Conservation (phyloP, 2,888 invertebrate genomes). For the Papilio elwesi region DNA sequence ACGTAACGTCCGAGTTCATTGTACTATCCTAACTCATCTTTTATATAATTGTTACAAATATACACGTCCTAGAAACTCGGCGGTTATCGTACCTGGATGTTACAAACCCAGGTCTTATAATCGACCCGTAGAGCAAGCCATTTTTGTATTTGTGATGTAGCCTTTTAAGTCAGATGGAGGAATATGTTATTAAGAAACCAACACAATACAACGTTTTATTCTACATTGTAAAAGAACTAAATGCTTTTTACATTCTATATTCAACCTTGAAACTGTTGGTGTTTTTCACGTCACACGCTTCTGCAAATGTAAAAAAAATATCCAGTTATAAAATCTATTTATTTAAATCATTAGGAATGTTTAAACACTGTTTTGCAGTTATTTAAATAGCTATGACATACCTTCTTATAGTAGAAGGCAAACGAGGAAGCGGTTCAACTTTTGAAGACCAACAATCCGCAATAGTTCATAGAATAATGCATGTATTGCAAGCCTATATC, state of each 20-base stretch:
- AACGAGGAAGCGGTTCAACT: background rate
- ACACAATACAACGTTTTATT: background rate
- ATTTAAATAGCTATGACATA: background rate
- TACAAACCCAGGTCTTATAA: too few relatives aligned
- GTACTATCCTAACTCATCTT: background rate
- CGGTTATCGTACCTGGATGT: too few relatives aligned
- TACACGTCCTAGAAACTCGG: too few relatives aligned
- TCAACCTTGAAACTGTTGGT: slow-evolving; percentile 21
- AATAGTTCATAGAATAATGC: background rate
- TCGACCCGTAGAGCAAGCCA: too few relatives aligned
- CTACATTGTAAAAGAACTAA: background rate
- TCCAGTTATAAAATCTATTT: background rate
- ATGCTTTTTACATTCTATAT: slow-evolving; percentile 6
- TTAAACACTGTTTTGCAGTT: background rate
- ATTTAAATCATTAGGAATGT: background rate
- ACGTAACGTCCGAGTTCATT: slow-evolving; percentile 28
- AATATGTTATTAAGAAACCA: background rate
- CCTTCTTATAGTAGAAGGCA: background rate
- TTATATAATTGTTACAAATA: too few relatives aligned
- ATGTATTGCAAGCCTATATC: background rate
- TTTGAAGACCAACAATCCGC: background rate
- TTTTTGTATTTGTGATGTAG: too few relatives aligned
- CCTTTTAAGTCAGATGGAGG: too few relatives aligned
- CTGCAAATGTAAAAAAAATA: background rate
- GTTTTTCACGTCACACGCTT: slow-evolving; percentile 3